These are phyloP conservation scores for Hormiphora californensis DNA, from an alignment of 37 sponge, comb jelly and placozoan species.

Conservation along the genomic window DNA sequence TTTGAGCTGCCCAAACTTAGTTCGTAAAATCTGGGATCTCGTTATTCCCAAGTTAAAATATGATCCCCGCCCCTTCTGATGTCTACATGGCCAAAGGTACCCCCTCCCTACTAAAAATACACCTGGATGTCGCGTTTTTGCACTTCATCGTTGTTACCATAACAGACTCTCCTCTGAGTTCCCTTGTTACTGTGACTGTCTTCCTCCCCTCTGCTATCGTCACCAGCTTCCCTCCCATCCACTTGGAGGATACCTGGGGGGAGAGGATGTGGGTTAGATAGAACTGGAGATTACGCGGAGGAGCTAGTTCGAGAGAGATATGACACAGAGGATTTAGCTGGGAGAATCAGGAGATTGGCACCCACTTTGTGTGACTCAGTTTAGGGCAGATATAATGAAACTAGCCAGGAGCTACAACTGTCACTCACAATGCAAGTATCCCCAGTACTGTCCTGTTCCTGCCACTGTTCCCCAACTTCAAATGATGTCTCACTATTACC, in stretches of 20 bases:
- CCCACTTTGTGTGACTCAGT: too few species aligned
- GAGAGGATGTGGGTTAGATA: neutral
- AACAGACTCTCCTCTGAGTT: conserved; percentile 33
- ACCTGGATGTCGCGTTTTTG: conserved; percentile 36
- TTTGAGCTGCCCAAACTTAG: too few species aligned
- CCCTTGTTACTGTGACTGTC: conserved; percentile 53
- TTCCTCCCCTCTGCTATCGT: conserved; percentile 35
- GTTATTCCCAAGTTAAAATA: too few species aligned
- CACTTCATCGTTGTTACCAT: conserved; percentile 53
- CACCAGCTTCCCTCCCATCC: conserved; percentile 38
- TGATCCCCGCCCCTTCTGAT: too few species aligned
- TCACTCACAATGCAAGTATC: conserved; percentile 28
- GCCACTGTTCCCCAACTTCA: conserved; percentile 53
- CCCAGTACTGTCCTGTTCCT: conserved; percentile 39
- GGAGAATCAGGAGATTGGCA: too few species aligned
- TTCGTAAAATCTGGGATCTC: too few species aligned
- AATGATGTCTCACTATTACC: conserved; percentile 25
- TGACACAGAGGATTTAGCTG: too few species aligned
- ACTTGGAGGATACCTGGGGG: neutral
- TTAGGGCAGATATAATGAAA: too few species aligned
- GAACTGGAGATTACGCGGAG: too few species aligned
- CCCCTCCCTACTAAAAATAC: conserved; percentile 44
- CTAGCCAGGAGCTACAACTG: neutral
- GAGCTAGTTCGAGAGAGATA: too few species aligned
- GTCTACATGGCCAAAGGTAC: too few species aligned